Evolutionary conservation across 2,888 invertebrate species (phyloP).

Genomic region (Maniola hyperantus): DNA sequence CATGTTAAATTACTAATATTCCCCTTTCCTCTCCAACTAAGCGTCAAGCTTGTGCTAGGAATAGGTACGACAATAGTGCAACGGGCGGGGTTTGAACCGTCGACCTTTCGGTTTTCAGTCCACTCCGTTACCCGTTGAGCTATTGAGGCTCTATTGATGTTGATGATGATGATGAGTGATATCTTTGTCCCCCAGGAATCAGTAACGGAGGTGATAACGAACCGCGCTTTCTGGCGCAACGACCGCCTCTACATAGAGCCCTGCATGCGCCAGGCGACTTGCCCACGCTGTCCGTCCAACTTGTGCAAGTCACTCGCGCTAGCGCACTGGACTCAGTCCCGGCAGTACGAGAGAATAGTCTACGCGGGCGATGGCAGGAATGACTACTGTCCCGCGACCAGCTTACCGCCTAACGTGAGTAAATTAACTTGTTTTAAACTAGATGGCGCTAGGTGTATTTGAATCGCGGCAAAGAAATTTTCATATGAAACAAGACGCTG

Average conservation of each 20-base stretch:
- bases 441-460: not conserved
- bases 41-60: no score
- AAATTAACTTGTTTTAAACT: not conserved
- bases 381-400: slow-evolving; percentile 67
- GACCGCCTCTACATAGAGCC: slow-evolving; percentile 71
- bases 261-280: slow-evolving; percentile 63
- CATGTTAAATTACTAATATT: no score
- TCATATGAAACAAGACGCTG: no score
- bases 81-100: no score
- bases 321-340: slow-evolving; percentile 54
- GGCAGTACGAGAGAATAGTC: slow-evolving; percentile 49
- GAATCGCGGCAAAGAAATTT: not conserved
- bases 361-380: slow-evolving; percentile 72
- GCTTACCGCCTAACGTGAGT: slow-evolving; percentile 61
- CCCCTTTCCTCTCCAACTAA: no score
- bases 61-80: no score
- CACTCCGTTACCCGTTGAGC: no score
- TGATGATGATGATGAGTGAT: no score
- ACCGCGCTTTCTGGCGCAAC: slow-evolving; percentile 66
- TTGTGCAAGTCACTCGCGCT: slow-evolving; percentile 72
- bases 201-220: slow-evolving; percentile 63
- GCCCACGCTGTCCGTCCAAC: slow-evolving; percentile 64
- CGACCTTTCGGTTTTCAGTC: no score
- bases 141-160: no score
- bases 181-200: slow-evolving; percentile 49